A percentile compares a stretch with the other conserved stretches of the same genome.
These are phyloP conservation scores for Drosophila murphyi DNA, from an alignment of 1,140 invertebrate genomes.

Conservation along the genomic window DNA sequence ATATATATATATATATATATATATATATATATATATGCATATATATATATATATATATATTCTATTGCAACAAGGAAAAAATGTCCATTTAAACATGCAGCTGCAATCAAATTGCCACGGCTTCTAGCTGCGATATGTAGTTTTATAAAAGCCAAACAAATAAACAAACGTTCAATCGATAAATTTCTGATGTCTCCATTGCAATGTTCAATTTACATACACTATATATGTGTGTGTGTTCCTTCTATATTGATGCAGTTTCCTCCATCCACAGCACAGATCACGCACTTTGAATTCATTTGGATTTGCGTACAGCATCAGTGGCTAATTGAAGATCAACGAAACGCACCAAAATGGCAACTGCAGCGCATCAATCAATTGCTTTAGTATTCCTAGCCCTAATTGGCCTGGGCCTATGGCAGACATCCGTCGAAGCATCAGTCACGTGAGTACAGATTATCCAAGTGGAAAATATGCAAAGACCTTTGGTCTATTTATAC, in stretches of 20 bases:
- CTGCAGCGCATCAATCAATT: slow-evolving; percentile 47
- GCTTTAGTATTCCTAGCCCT: slow-evolving; percentile 50
- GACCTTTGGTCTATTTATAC: too few species aligned
- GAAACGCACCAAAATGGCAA: slow-evolving; percentile 48
- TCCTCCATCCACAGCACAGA: slow-evolving; percentile 37
- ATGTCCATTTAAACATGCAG: background rate
- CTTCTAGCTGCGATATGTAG: slow-evolving; percentile 28
- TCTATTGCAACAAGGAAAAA: slow-evolving; percentile 30
- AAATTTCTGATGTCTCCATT: slow-evolving; percentile 33
- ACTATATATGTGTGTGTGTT: slow-evolving; percentile 4
- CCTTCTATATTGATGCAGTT: slow-evolving; percentile 31
- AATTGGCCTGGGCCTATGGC: slow-evolving; percentile 56
- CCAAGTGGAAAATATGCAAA: too few species aligned
- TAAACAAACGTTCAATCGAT: slow-evolving; percentile 3
- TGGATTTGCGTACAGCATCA: slow-evolving; percentile 32
- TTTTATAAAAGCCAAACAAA: slow-evolving; percentile 11
- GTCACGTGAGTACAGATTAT: slow-evolving; percentile 61
- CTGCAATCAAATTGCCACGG: background rate
- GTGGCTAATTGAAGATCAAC: slow-evolving; percentile 43
- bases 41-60: too few species aligned
- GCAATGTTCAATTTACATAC: slow-evolving; percentile 25
- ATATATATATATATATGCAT: too few species aligned
- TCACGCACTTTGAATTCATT: slow-evolving; percentile 39
- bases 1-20: too few species aligned
- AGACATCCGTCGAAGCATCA: slow-evolving; percentile 25